These are phyloP conservation scores for Abramis brama DNA, from an alignment of 2,113 vertebrate genomes.

Conservation along the genomic window DNA sequence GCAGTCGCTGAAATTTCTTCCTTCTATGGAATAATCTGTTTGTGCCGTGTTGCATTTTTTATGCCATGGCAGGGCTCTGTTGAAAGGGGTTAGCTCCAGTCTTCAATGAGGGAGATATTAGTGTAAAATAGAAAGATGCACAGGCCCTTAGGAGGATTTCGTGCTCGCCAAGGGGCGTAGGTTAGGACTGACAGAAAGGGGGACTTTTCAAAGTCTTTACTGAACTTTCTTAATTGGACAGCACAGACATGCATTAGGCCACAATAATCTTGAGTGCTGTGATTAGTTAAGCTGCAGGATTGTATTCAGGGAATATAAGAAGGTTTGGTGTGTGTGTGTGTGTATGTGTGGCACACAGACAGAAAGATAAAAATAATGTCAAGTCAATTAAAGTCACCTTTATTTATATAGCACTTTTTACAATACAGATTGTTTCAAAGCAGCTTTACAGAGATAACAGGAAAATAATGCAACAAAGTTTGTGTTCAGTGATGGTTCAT, in stretches of 20 bases:
- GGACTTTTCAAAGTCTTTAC: constrained; percentile 28
- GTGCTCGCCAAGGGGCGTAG: neutral
- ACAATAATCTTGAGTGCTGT: constrained; percentile 8
- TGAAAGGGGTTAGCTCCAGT: constrained; percentile 28
- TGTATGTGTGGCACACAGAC: neutral
- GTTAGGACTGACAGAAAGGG: neutral
- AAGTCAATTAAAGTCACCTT: no score
- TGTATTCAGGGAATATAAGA: neutral
- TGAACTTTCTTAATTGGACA: constrained; percentile 14
- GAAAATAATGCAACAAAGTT: no score
- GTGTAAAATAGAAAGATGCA: neutral
- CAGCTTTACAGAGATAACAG: no score
- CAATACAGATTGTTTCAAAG: no score
- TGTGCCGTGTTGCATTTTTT: constrained; percentile 8
- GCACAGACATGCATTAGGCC: neutral
- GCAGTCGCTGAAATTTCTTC: constrained; percentile 21
- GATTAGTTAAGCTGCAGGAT: constrained; percentile 2
- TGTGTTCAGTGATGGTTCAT: no score
- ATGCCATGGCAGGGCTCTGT: neutral
- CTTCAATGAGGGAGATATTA: constrained; percentile 29
- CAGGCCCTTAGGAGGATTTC: constrained; percentile 27
- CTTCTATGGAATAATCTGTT: constrained; percentile 35
- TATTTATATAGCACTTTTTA: no score
- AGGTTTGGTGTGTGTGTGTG: neutral
- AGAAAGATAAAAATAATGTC: neutral